Evolutionary conservation across 2,113 vertebrate species (phyloP).

Genomic region (Sialia sialis): DNA sequence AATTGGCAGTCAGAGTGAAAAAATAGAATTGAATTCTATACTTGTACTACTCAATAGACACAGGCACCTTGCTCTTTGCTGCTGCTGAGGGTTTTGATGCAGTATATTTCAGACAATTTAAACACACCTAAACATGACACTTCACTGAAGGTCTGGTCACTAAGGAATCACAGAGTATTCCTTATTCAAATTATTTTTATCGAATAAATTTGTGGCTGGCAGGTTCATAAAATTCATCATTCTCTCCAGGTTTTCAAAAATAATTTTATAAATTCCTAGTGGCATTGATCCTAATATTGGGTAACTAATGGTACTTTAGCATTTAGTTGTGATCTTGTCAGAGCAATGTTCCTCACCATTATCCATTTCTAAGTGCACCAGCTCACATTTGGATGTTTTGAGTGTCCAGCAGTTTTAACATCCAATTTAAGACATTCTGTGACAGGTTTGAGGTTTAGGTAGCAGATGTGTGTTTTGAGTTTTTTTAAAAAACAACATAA

Average conservation of each 20-base stretch:
- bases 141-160: slow-evolving; percentile 13
- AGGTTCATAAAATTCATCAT: background rate
- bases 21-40: slow-evolving; percentile 71
- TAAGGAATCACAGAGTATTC: slow-evolving; percentile 15
- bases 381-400: background rate
- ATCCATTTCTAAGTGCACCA: background rate
- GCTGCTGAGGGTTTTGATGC: slow-evolving; percentile 51
- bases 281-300: background rate
- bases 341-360: background rate
- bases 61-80: slow-evolving; percentile 53
- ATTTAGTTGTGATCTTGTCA: background rate
- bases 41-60: slow-evolving; percentile 63
- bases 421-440: background rate
- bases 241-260: background rate
- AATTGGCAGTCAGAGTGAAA: slow-evolving; percentile 73
- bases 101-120: slow-evolving; percentile 50
- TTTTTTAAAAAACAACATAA: background rate
- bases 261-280: background rate
- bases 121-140: slow-evolving; percentile 40
- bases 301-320: background rate
- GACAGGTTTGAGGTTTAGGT: background rate
- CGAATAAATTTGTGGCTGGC: background rate
- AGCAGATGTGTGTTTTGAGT: background rate
- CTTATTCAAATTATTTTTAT: background rate
- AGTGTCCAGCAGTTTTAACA: background rate